phyloP scores from a whole-genome alignment of 2,113 vertebrate genomes.

The Vimba vimba region DNA sequence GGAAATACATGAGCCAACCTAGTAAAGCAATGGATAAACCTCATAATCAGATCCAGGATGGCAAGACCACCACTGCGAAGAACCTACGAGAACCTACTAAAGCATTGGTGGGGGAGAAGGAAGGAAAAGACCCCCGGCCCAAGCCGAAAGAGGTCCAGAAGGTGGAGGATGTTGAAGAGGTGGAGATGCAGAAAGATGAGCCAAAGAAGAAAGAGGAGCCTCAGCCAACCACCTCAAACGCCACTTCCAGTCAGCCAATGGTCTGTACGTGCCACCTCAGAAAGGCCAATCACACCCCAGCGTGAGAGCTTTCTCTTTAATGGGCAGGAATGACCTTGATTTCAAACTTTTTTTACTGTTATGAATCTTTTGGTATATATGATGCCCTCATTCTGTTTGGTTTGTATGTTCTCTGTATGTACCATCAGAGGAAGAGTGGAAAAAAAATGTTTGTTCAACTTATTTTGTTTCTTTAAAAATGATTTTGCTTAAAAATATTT shows the following conservation, averaged over 20 bases:
- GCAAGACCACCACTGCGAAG: slow-evolving; percentile 70
- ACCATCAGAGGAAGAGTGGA: neutral
- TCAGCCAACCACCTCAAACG: slow-evolving; percentile 59
- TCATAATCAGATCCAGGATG: slow-evolving; percentile 77
- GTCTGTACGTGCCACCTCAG: slow-evolving; percentile 78
- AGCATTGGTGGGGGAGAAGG: slow-evolving; percentile 67
- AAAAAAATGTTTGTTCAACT: neutral
- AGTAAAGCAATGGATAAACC: slow-evolving; percentile 68
- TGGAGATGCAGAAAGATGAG: slow-evolving; percentile 70
- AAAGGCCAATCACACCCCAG: slow-evolving; percentile 61
- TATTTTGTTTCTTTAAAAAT: neutral
- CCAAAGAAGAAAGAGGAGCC: slow-evolving; percentile 64
- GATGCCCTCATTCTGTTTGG: neutral
- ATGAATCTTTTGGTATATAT: neutral
- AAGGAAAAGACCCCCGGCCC: slow-evolving; percentile 69
- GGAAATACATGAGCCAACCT: slow-evolving; percentile 80
- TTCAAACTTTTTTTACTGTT: slow-evolving; percentile 6
- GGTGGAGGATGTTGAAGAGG: slow-evolving; percentile 67
- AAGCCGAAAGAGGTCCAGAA: slow-evolving; percentile 66
- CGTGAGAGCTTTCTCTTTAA: slow-evolving; percentile 24
- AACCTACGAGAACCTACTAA: slow-evolving; percentile 82
- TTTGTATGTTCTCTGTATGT: neutral
- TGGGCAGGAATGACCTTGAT: neutral
- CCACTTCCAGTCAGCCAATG: slow-evolving; percentile 62
- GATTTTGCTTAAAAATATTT: neutral